These are phyloP conservation scores for Lamprologus callipterus DNA, from an alignment of 2,113 vertebrate species.

Conservation along the genomic window DNA sequence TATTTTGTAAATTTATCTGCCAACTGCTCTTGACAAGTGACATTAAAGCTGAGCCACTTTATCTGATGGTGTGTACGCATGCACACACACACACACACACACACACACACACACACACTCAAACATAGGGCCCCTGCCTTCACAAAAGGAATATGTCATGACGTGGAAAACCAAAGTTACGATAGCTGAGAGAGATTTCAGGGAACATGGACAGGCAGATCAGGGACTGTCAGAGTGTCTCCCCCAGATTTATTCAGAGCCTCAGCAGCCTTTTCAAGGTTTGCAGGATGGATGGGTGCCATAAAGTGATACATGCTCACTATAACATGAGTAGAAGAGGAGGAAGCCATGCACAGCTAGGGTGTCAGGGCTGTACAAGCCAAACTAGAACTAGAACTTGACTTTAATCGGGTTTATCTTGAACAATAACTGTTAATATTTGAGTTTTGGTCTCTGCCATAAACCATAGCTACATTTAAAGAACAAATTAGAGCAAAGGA, in stretches of 20 bases:
- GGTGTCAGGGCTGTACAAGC: slow-evolving; percentile 16
- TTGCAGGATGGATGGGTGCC: slow-evolving; percentile 49
- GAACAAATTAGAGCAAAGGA: not conserved
- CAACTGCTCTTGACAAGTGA: slow-evolving; percentile 29
- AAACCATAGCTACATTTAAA: not conserved
- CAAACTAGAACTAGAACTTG: not conserved
- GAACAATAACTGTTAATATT: not conserved
- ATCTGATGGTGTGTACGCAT: slow-evolving; percentile 6
- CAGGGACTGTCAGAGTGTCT: slow-evolving; percentile 47
- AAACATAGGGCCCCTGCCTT: not conserved
- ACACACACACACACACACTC: not conserved
- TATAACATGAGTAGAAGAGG: slow-evolving; percentile 36
- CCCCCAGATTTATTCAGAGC: slow-evolving; percentile 42
- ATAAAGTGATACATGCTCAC: slow-evolving; percentile 43
- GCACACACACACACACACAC: not conserved
- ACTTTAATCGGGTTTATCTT: not conserved
- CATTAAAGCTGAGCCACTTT: slow-evolving; percentile 15
- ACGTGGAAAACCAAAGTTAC: slow-evolving; percentile 16
- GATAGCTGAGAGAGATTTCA: slow-evolving; percentile 48
- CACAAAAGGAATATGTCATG: slow-evolving; percentile 10
- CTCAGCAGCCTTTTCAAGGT: slow-evolving; percentile 54
- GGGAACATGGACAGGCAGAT: slow-evolving; percentile 46
- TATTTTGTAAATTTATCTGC: slow-evolving; percentile 9
- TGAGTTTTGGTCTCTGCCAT: not conserved
- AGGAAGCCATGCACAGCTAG: slow-evolving; percentile 26